A percentile compares a stretch with the other conserved stretches of the same genome.
These are phyloP conservation scores for Sialis lutaria DNA, from an alignment of 2,888 invertebrate species.

Conservation along the genomic window DNA sequence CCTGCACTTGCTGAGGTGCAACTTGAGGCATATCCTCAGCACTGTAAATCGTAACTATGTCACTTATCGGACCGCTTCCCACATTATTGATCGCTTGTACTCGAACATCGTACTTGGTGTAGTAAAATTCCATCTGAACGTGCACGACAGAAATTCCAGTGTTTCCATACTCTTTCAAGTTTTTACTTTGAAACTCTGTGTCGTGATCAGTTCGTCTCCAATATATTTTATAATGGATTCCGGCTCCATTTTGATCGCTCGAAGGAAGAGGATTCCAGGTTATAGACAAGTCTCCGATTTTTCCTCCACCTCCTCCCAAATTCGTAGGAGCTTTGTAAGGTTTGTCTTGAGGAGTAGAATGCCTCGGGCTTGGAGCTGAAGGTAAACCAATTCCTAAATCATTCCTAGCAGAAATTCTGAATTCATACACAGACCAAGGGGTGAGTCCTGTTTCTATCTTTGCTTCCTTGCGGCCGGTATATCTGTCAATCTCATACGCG, in stretches of 20 bases:
- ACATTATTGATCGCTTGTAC: slow-evolving; percentile 68
- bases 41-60: slow-evolving; percentile 55
- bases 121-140: slow-evolving; percentile 55
- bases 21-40: slow-evolving; percentile 88
- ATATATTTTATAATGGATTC: slow-evolving; percentile 78
- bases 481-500: slow-evolving; percentile 57
- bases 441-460: slow-evolving; percentile 50
- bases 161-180: slow-evolving; percentile 57
- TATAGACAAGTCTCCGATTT: slow-evolving; percentile 85
- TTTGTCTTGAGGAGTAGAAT: slow-evolving; percentile 63
- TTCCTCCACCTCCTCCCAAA: slow-evolving; percentile 87
- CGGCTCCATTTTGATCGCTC: slow-evolving; percentile 75
- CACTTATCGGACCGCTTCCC: slow-evolving; percentile 70
- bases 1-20: slow-evolving; percentile 67
- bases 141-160: slow-evolving; percentile 62
- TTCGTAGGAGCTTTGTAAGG: slow-evolving; percentile 63
- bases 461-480: slow-evolving; percentile 61
- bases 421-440: slow-evolving; percentile 83
- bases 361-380: slow-evolving; percentile 72
- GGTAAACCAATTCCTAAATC: slow-evolving; percentile 54
- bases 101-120: slow-evolving; percentile 69
- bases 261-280: slow-evolving; percentile 67
- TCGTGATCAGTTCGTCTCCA: slow-evolving; percentile 62
- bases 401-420: slow-evolving; percentile 79
- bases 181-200: slow-evolving; percentile 55